Base-by-base conservation (phyloP, 1,140 invertebrate species). In the Temnothorax nylanderi region DNA sequence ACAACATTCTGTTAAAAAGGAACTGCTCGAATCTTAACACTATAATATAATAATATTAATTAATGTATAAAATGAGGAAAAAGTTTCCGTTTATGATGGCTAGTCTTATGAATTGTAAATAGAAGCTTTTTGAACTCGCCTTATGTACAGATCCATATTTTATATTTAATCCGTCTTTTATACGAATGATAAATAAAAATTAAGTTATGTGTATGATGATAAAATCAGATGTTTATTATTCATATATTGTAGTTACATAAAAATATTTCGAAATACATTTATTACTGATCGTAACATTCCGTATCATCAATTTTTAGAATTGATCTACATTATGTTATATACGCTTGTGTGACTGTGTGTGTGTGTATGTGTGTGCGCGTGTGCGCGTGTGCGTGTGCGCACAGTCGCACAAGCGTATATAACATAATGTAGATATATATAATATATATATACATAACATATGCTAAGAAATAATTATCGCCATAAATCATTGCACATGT, bases 211-310 rank as follows among this genome's bases (percentile, higher is more conserved):
- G 26, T 26, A 26, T 6, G 32, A 56, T 56, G 74, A 78, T 87
- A 90, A 85, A 90, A 80, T 85, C 90, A 18, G 47, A 77, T 37
- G 85, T 90, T 89, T 89, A 89, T 90, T 90, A 60, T 77, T 85
- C 37, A 76, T 64, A 78, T 49, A n/a, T n/a, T n/a, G n/a, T n/a
- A 51, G 41, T 80, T 86, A 88, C 81, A 90, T 62, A 81, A 86
- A 86, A 86, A 37, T 87, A 80, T 87, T 26, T n/a, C 32, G 44
- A 44, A 54, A 84, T 82, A 84, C 49, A 58, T 84, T 44, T 67
- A 49, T 72, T 6, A n/a, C 18, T 78, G 34, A 71, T 54, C 34
- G 60, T 47, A 74, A 89, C 65, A 89, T 72, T 88, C 51, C 49
- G 34, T 58, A 56, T 72, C 5, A 3, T 64, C n/a, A 54, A 41